Evolutionary conservation across 2,888 invertebrate species (phyloP).

Genomic region (Yponomeuta evonymella): DNA sequence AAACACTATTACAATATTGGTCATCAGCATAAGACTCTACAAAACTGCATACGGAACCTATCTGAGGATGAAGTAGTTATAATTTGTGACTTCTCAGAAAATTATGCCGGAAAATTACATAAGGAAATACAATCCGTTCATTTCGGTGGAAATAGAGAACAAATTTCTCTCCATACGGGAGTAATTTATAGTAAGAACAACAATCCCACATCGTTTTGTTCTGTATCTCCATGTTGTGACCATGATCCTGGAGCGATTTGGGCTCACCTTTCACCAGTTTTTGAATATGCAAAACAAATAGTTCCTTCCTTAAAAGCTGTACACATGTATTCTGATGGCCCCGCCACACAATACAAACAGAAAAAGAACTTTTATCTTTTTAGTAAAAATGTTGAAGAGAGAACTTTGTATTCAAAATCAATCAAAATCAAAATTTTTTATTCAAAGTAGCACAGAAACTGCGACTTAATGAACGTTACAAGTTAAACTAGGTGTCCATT

Average conservation of each 20-base stretch:
- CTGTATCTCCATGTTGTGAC: conserved; percentile 18
- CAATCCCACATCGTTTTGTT: conserved; percentile 21
- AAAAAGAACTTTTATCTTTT: no score
- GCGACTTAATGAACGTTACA: no score
- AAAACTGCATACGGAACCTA: no score
- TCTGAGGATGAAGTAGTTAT: not conserved
- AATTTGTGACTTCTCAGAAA: conserved; percentile 23
- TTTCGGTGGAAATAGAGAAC: conserved; percentile 19
- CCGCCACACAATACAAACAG: conserved; percentile 12
- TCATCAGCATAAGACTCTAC: no score
- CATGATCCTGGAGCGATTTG: conserved; percentile 23
- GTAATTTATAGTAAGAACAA: conserved; percentile 19
- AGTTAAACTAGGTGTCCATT: no score
- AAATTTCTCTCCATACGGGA: not conserved
- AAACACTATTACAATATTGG: no score
- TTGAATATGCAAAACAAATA: conserved; percentile 18
- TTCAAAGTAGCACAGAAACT: no score
- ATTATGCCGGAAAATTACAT: conserved; percentile 21
- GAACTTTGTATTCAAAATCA: no score
- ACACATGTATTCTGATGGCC: conserved; percentile 22
- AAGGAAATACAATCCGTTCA: conserved; percentile 23
- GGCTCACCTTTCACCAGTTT: conserved; percentile 23
- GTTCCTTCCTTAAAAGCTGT: conserved; percentile 3
- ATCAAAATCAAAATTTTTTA: no score
- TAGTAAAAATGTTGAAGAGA: no score